Base-by-base conservation (phyloP, 2,113 vertebrate species). In the Willisornis vidua region DNA sequence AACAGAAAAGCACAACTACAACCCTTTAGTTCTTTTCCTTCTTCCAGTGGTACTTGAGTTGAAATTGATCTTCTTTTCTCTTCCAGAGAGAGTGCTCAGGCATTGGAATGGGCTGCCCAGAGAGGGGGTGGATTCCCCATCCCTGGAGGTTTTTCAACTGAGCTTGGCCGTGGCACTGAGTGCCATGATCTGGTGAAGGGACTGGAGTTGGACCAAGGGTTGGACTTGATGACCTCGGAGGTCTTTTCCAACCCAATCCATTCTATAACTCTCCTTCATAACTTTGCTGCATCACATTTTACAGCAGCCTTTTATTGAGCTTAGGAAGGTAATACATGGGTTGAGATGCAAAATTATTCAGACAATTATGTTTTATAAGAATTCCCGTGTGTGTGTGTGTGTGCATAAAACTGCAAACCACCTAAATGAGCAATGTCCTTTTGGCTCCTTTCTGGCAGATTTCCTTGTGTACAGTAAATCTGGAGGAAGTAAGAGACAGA, bases 321-420 rank as follows among this genome's bases (percentile, higher is more conserved):
- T 78, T 82, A 43, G 26, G 33, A 78, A 43, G 39, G 15, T 37
- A 70, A 61, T 8, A 15, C 24, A 33, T 3, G 33, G 68, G 12
- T 43, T 75, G 31, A 75, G 33, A 57, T 41, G 20, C 54, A 70
- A 76, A 68, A 77, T 19, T 76, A 71, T 59, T 46, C 61, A 74
- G 25, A 74, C 49, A 71, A 59, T 37, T 46, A 11, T 6, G 33
- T 63, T 83, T 94, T 72, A 6, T n/a, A 66, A 59, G 48, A 85
- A 87, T 72, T 59, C 7, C 23, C 14, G 29, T n/a, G 17, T 1
- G 0, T 19, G 17, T 1, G 0, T 19, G 7, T 71, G 3, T 65
- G 4, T 22, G 2, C 76, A 23, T 75, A 70, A 91, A 80, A 54
- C 55, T 1, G 3, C 59, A 75, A 76, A 33, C 4, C 43, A 71